Evolutionary conservation across 1,140 invertebrate genomes (phyloP).

Genomic region (Zaprionus vittiger): DNA sequence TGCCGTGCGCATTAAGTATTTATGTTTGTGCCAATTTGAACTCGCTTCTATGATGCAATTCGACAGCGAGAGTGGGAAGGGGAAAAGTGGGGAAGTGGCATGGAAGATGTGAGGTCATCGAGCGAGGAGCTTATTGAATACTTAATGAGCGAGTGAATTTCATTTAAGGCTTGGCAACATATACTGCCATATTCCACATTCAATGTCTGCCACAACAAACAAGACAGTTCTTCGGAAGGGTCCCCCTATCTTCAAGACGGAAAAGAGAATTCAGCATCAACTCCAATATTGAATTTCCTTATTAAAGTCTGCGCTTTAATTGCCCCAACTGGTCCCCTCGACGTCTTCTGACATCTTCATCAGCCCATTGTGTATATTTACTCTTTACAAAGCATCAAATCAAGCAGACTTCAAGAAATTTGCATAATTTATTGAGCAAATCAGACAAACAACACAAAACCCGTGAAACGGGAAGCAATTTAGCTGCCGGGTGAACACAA

Average conservation of each 20-base stretch:
- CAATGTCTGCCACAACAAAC: background rate
- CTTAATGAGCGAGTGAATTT: background rate
- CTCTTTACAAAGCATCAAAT: conserved; percentile 23
- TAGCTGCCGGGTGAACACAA: conserved; percentile 28
- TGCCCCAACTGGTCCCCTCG: background rate
- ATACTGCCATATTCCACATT: background rate
- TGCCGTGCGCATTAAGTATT: conserved; percentile 45
- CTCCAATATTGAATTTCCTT: conserved; percentile 34
- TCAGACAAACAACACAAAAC: conserved; percentile 21
- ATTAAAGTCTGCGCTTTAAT: conserved; percentile 32
- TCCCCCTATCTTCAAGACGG: too few species aligned
- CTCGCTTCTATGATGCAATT: conserved; percentile 27
- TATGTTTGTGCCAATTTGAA: conserved; percentile 44
- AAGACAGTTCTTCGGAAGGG: background rate
- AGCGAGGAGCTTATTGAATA: conserved; percentile 6
- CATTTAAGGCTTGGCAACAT: background rate
- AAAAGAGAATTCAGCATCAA: conserved; percentile 5
- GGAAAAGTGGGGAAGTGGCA: background rate
- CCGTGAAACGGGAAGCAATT: conserved; percentile 43
- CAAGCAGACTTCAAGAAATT: conserved; percentile 42
- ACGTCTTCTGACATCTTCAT: conserved; percentile 2
- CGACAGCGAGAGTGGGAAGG: background rate
- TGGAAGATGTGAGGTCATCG: background rate
- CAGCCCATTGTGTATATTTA: background rate
- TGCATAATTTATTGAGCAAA: conserved; percentile 53